Conservation (phyloP, 2,797 vertebrate species). For the Glossophaga mutica region DNA sequence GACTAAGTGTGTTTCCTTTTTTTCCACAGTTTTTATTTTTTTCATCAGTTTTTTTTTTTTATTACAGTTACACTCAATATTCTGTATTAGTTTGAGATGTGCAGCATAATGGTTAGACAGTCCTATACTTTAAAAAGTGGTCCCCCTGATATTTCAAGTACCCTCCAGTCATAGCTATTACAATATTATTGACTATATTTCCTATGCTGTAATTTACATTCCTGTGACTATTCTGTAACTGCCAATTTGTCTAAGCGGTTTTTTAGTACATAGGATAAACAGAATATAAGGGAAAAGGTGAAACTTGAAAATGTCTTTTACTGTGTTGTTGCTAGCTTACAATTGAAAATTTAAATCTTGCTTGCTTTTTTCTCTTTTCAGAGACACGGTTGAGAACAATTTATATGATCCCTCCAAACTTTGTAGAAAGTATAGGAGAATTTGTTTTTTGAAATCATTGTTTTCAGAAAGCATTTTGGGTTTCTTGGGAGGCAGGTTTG, state of each 20-base stretch:
- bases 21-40: background rate
- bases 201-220: background rate
- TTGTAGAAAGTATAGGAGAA: background rate
- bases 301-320: background rate
- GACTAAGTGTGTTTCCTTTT: background rate
- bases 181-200: background rate
- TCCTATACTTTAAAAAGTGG: background rate
- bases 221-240: background rate
- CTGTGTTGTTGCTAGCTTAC: background rate
- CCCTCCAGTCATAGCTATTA: background rate
- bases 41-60: background rate
- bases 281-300: background rate
- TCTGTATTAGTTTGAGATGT: background rate
- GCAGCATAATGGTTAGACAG: background rate
- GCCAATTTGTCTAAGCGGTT: background rate
- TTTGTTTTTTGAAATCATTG: constrained; percentile 16
- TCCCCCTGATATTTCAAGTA: background rate
- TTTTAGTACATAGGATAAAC: background rate
- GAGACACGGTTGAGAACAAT: background rate
- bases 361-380: background rate
- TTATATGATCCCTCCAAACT: background rate
- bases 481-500: background rate
- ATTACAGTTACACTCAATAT: background rate
- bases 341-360: constrained; percentile 6
- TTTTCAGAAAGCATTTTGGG: background rate